Percentiles rank a stretch among this genome's conserved stretches.
phyloP scores from a whole-genome alignment of 2,888 invertebrate species.

The Ochropacha duplaris region DNA sequence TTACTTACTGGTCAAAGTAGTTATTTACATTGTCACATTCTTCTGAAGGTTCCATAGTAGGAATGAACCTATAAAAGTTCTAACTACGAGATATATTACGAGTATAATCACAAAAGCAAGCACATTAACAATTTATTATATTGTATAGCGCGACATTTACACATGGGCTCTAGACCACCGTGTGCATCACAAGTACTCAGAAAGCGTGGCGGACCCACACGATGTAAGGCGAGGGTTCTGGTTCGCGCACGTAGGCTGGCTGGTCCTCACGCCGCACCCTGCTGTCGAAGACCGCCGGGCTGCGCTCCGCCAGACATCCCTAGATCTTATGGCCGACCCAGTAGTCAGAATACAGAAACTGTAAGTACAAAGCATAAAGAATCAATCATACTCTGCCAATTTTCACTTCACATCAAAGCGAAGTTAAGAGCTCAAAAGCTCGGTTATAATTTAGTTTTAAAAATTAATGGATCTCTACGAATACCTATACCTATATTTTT shows the following conservation, averaged over 20 bases:
- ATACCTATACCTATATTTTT: too few species aligned
- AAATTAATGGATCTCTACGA: too few species aligned
- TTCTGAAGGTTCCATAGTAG: too few species aligned
- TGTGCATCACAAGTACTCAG: constrained; percentile 94
- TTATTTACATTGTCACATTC: too few species aligned
- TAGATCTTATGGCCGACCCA: constrained; percentile 88
- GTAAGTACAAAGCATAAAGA: constrained; percentile 55
- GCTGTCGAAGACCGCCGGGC: constrained; percentile 87
- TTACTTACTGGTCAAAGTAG: too few species aligned
- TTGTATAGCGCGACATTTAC: constrained; percentile 90
- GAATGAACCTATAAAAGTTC: too few species aligned
- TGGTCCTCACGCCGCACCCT: constrained; percentile 92
- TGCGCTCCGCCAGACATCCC: constrained; percentile 81
- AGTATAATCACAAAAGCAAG: too few species aligned
- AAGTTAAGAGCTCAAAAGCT: too few species aligned
- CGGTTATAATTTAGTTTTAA: too few species aligned
- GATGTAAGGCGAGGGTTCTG: constrained; percentile 93
- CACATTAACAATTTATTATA: constrained; percentile 3
- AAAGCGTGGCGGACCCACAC: constrained; percentile 93
- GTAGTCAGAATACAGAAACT: constrained; percentile 90
- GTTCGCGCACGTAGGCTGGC: constrained; percentile 97
- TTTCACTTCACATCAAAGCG: background rate
- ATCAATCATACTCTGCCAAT: background rate
- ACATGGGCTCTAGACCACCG: constrained; percentile 94
- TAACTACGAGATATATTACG: too few species aligned